A percentile compares a stretch with the other conserved stretches of the same genome.
These are phyloP conservation scores for Pygoscelis antarcticus DNA, from an alignment of 2,113 vertebrate species.

Conservation along the genomic window DNA sequence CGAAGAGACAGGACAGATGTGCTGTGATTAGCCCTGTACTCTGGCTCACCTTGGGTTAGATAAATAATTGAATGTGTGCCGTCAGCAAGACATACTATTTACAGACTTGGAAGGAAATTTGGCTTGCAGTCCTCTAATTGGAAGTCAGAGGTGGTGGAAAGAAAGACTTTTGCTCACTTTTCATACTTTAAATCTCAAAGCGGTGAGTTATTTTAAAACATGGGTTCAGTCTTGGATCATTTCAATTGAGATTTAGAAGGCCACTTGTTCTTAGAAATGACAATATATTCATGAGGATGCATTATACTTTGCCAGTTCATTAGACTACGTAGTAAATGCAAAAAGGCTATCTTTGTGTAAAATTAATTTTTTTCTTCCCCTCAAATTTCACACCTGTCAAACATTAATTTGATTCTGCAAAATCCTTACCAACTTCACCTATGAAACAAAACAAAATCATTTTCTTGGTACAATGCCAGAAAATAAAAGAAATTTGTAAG, in stretches of 20 bases:
- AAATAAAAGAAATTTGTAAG: background rate
- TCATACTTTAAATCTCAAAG: background rate
- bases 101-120: constrained; percentile 54
- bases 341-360: background rate
- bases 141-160: constrained; percentile 57
- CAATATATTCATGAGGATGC: background rate
- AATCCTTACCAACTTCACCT: constrained; percentile 14
- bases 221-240: background rate
- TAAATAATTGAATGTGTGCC: constrained; percentile 71
- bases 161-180: background rate
- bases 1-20: constrained; percentile 39
- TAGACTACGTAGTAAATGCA: background rate
- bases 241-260: background rate
- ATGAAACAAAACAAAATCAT: background rate
- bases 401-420: background rate
- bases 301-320: background rate
- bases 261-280: background rate
- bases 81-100: constrained; percentile 34
- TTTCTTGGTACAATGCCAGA: constrained; percentile 23
- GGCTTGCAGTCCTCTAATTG: constrained; percentile 52
- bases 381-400: background rate
- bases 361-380: background rate
- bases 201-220: background rate
- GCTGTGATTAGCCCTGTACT: constrained; percentile 58
- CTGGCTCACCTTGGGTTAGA: constrained; percentile 79